A percentile compares a stretch with the other conserved stretches of the same genome.
phyloP scores from a whole-genome alignment of 2,888 invertebrate genomes.

The Micropterix aruncella region DNA sequence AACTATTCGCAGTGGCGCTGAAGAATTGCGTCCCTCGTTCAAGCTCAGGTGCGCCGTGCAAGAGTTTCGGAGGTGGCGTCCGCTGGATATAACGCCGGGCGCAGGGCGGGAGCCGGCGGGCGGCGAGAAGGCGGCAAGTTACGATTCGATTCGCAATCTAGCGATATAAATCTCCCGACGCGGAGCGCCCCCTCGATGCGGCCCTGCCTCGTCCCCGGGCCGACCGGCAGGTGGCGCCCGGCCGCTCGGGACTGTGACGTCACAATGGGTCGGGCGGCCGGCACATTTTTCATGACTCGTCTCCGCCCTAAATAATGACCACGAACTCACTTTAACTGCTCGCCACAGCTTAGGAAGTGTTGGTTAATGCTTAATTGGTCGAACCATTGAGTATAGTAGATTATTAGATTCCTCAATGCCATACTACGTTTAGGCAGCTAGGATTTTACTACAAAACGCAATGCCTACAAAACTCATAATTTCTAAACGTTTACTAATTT shows the following conservation, averaged over 20 bases:
- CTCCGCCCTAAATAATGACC: not conserved
- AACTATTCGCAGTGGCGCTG: no score
- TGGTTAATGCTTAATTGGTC: no score
- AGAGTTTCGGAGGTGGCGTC: not conserved
- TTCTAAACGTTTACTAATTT: no score
- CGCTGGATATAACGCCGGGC: no score
- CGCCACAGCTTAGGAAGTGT: no score
- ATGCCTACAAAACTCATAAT: no score
- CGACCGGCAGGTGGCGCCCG: not conserved
- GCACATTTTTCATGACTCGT: not conserved
- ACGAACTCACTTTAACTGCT: no score
- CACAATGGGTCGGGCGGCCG: not conserved
- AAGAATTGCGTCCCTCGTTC: no score
- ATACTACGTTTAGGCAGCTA: no score
- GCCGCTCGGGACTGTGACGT: not conserved
- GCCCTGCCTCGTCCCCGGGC: not conserved
- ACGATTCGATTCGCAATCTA: not conserved
- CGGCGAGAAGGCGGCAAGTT: not conserved
- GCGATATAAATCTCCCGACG: not conserved
- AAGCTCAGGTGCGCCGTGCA: not conserved
- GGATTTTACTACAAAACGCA: no score
- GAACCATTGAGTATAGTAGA: no score
- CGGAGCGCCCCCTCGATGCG: not conserved
- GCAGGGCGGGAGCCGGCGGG: not conserved
- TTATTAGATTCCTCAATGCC: no score